These are phyloP conservation scores for Drepana arcuata DNA, from an alignment of 1,140 invertebrate species.

Conservation along the genomic window DNA sequence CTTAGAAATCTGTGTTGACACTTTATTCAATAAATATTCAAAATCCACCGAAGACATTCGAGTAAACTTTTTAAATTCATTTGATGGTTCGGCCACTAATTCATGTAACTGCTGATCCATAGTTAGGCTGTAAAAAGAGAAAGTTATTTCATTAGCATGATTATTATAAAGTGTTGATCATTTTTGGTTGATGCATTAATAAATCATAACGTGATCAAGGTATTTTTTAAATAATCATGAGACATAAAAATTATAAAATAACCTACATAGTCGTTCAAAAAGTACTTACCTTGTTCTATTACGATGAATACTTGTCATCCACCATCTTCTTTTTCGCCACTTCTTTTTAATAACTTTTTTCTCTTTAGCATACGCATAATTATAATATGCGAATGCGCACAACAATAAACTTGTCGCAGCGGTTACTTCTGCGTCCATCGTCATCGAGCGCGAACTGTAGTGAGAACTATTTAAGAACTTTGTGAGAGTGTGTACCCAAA, in stretches of 20 bases:
- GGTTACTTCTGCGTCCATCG: constrained; percentile 6
- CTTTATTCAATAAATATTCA: constrained; percentile 9
- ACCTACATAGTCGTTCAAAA: not conserved
- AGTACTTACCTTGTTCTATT: constrained; percentile 1
- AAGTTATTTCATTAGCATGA: not conserved
- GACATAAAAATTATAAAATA: not conserved
- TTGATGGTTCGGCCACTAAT: constrained; percentile 9
- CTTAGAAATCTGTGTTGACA: constrained; percentile 6
- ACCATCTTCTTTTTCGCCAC: not conserved
- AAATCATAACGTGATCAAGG: not conserved
- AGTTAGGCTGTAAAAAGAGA: not conserved
- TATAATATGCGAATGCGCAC: constrained; percentile 9
- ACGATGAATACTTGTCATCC: constrained; percentile 3
- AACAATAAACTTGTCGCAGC: constrained; percentile 8
- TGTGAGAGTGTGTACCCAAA: too few relatives aligned
- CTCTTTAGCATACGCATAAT: constrained; percentile 8
- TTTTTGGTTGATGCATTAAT: not conserved
- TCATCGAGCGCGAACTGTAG: constrained; percentile 6
- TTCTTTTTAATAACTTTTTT: constrained; percentile 9
- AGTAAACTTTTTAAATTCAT: constrained; percentile 12
- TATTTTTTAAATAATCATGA: not conserved
- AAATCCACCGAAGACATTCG: constrained; percentile 11
- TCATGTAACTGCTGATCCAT: constrained; percentile 7
- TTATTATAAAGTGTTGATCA: not conserved
- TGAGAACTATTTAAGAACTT: too few relatives aligned